A percentile compares a stretch with the other conserved stretches of the same genome.
phyloP scores from a whole-genome alignment of 2,888 invertebrate genomes.

The Acanthoscelides obtectus region DNA sequence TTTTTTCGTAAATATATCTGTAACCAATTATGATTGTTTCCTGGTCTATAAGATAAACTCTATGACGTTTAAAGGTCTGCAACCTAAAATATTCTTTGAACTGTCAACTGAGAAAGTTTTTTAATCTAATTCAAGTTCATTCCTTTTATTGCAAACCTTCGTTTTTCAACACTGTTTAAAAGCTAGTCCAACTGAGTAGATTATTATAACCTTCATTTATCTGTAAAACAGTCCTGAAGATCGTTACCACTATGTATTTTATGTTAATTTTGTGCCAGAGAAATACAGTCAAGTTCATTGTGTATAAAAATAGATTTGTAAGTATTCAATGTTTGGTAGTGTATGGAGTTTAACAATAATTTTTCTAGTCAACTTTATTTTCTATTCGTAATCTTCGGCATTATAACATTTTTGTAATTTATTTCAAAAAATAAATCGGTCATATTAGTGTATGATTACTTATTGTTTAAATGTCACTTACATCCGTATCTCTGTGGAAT shows the following conservation, averaged over 20 bases:
- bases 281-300: constrained; percentile 35
- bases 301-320: constrained; percentile 39
- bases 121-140: no score
- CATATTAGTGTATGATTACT: constrained; percentile 1
- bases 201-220: background rate
- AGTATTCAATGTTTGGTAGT: constrained; percentile 40
- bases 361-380: constrained; percentile 35
- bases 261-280: constrained; percentile 30
- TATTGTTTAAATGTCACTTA: constrained; percentile 28
- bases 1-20: no score
- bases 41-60: no score
- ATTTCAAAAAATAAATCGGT: constrained; percentile 26
- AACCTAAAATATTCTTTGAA: no score
- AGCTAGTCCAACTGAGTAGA: background rate
- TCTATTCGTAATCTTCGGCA: constrained; percentile 30
- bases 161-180: background rate
- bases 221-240: background rate
- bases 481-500: constrained; percentile 21
- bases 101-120: no score
- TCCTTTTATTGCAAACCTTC: no score
- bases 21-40: no score
- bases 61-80: no score
- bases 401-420: constrained; percentile 36
- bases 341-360: constrained; percentile 29
- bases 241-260: constrained; percentile 10